Evolutionary conservation across 1,140 invertebrate genomes (phyloP).

Genomic region (Subanguina moxae): DNA sequence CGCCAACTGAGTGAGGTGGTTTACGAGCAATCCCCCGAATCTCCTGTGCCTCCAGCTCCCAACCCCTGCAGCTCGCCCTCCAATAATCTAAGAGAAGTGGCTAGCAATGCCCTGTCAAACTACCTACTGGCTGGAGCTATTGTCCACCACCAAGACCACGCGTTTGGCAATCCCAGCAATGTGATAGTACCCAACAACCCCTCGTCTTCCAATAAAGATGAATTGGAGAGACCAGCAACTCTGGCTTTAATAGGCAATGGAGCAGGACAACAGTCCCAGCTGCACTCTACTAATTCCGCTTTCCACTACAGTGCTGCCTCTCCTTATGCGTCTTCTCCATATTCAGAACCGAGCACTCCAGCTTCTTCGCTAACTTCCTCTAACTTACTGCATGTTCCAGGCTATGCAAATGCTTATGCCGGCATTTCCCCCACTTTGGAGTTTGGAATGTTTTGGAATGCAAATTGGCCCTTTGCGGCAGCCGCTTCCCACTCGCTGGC

Average conservation of each 20-base stretch:
- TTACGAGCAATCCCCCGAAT: too few relatives aligned
- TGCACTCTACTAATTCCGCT: background rate
- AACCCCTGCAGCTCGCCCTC: too few relatives aligned
- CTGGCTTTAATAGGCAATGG: too few relatives aligned
- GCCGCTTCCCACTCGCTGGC: background rate
- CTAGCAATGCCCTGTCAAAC: too few relatives aligned
- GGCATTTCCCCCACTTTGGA: background rate
- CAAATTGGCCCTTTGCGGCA: background rate
- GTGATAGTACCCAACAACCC: conserved; percentile 1
- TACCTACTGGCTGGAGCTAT: too few relatives aligned
- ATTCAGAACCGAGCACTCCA: conserved; percentile 3
- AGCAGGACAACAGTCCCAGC: background rate
- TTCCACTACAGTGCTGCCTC: conserved; percentile 1
- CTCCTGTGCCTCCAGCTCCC: too few relatives aligned
- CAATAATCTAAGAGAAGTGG: too few relatives aligned
- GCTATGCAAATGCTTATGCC: background rate
- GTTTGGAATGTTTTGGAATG: conserved; percentile 5
- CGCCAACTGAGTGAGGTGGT: too few relatives aligned
- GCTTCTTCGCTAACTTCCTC: conserved; percentile 1
- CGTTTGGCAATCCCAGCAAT: background rate
- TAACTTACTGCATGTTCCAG: background rate
- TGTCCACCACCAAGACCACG: too few relatives aligned
- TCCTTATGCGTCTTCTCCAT: background rate
- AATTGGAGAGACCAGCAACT: background rate
- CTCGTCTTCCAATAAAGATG: background rate